A percentile compares a stretch with the other conserved stretches of the same genome.
Evolutionary conservation across 1,140 invertebrate genomes (phyloP).

Genomic region (Papilio aristodemus): DNA sequence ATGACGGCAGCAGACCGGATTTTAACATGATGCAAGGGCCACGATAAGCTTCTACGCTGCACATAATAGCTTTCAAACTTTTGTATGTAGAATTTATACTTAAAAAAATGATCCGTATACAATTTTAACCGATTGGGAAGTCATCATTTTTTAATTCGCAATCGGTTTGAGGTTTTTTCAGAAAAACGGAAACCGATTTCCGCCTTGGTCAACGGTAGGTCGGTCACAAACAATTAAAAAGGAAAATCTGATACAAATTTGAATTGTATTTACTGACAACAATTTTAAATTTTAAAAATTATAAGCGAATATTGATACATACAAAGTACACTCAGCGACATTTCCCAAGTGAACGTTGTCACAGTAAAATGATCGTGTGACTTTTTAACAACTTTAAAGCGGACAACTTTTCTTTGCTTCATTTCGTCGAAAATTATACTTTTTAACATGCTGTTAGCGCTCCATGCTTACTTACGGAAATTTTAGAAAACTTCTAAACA

Average conservation of each 20-base stretch:
- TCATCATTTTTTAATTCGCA: too few relatives aligned
- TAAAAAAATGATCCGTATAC: too few relatives aligned
- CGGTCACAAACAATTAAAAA: too few relatives aligned
- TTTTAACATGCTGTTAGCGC: constrained; percentile 2
- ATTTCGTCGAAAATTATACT: constrained; percentile 7
- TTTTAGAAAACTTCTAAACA: neutral
- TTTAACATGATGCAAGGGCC: neutral
- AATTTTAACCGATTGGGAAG: too few relatives aligned
- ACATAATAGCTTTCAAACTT: neutral
- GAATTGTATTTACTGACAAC: neutral
- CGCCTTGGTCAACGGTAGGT: too few relatives aligned
- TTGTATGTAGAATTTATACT: neutral
- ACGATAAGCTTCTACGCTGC: neutral
- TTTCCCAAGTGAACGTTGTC: neutral
- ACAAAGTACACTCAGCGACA: neutral
- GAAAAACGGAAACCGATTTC: too few relatives aligned
- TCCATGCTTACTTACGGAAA: neutral
- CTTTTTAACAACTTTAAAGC: constrained; percentile 22
- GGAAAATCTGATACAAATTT: neutral
- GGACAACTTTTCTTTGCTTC: constrained; percentile 7
- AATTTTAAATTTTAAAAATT: neutral
- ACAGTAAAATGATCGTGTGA: constrained; percentile 1
- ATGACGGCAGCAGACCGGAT: constrained; percentile 15
- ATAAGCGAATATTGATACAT: too few relatives aligned
- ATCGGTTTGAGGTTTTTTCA: too few relatives aligned